These are phyloP conservation scores for Calameuta filiformis DNA, from an alignment of 2,888 invertebrate species.

Conservation along the genomic window DNA sequence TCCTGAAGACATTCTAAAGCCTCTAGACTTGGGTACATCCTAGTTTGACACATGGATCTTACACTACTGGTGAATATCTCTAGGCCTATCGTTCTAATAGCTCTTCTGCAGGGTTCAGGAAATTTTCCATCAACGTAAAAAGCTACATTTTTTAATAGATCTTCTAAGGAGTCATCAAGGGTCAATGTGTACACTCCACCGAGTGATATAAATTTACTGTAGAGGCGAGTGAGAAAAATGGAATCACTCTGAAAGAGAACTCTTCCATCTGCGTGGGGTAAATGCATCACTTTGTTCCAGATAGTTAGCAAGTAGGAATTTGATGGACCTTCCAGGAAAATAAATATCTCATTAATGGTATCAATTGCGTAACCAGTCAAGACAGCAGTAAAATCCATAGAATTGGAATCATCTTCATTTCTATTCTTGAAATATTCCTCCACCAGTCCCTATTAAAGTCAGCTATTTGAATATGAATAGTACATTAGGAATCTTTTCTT, in stretches of 20 bases:
- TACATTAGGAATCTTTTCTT: neutral
- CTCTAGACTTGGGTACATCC: neutral
- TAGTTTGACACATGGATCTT: neutral
- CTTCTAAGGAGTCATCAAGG: neutral
- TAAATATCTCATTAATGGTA: neutral
- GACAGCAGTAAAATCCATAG: neutral
- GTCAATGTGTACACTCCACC: neutral
- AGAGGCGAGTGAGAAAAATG: neutral
- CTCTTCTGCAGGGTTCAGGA: neutral
- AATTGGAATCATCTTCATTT: neutral
- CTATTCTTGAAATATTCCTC: neutral
- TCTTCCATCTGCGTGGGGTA: neutral
- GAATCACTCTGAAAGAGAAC: neutral
- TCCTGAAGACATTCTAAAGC: neutral
- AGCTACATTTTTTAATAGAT: neutral
- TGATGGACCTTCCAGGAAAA: neutral
- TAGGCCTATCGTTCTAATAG: neutral
- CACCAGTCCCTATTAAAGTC: neutral
- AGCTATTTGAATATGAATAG: neutral
- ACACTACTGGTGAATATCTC: neutral
- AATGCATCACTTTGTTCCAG: neutral
- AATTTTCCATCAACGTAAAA: neutral
- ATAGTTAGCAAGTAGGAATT: neutral
- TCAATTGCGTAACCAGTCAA: neutral
- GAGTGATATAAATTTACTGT: neutral